Evolutionary conservation across 2,113 vertebrate species (phyloP), one percentile per base, ranked within the genome.

Genomic region (Plecturocebus donacophilus): DNA sequence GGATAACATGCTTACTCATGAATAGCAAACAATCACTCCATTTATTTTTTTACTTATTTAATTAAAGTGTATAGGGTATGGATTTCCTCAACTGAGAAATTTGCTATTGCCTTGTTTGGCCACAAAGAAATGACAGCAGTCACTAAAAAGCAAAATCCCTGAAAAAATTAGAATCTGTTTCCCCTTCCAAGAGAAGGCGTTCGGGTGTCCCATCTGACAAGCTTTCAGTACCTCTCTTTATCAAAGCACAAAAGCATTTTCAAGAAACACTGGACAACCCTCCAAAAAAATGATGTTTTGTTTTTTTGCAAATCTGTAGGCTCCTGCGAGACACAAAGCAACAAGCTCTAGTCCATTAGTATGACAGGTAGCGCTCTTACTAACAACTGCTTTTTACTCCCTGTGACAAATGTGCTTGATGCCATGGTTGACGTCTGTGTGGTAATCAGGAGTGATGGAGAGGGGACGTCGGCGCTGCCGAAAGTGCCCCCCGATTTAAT

Each of bases 361-460:
- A 98, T 98, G 99, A 99, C 99, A 99, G 99, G 98, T 98, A 99
- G 98, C 1, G 96, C 98, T 99, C 98, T 98, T 91, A 96, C 99
- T 99, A 99, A 99, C 98, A 99, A 99, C 98, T 99, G 99, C 99
- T 99, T 99, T 99, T 99, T 99, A 98, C 98, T 99, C 95, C 97
- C 97, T 97, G 98, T 99, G 99, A 99, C 99, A 99, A 99, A 99
- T 99, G 99, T 96, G 98, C 98, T 97, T 75, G 89, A 98, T 98
- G 99, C 98, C 99, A 98, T 0, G 95, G 98, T 94, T 99, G 99
- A 99, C 98, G 98, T 98, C 99, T 98, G 99, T 98, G 99, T 99
- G 98, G 99, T 99, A 99, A 99, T 99, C 98, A 99, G 99, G 98
- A 99, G 99, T 99, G 99, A 99, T 99, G 99, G 99, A 99, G 99